Percentiles rank a stretch among this genome's conserved stretches.
Evolutionary conservation across 1,140 invertebrate genomes (phyloP).

Genomic region (Ruditapes philippinarum): DNA sequence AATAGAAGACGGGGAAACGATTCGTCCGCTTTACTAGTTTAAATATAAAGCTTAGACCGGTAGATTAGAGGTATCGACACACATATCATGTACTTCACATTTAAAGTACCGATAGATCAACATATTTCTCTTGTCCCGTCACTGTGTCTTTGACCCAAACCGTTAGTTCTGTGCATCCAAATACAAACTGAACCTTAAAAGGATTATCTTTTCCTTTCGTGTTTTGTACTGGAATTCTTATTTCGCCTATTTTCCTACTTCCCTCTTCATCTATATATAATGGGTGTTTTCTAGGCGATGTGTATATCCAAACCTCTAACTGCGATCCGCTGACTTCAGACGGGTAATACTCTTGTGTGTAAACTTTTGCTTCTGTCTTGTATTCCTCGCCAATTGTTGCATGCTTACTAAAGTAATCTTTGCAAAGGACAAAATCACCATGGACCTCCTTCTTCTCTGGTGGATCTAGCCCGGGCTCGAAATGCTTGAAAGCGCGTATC

Average conservation of each 20-base stretch:
- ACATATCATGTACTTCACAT: too few species aligned
- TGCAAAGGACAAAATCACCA: constrained; percentile 4
- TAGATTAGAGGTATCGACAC: too few species aligned
- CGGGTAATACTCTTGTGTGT: constrained; percentile 35
- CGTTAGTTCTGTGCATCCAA: constrained; percentile 37
- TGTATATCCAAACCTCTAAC: constrained; percentile 21
- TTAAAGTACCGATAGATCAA: background rate
- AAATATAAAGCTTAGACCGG: too few species aligned
- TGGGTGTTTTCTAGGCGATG: background rate
- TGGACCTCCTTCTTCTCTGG: constrained; percentile 2
- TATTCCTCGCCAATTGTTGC: constrained; percentile 27
- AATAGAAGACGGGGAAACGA: too few species aligned
- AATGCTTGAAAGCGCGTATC: constrained; percentile 38
- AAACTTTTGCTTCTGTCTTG: constrained; percentile 8
- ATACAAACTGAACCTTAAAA: constrained; percentile 22
- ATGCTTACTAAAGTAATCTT: constrained; percentile 53
- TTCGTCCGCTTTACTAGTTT: too few species aligned
- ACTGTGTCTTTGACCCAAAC: background rate
- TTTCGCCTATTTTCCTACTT: constrained; percentile 39
- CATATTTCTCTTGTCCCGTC: constrained; percentile 22
- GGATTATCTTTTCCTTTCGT: background rate
- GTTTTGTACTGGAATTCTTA: background rate
- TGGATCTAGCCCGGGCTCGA: constrained; percentile 45
- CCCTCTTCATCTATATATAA: constrained; percentile 19
- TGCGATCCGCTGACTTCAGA: background rate